phyloP scores from a whole-genome alignment of 2,888 invertebrate species.

The Alloplasta piceator region DNA sequence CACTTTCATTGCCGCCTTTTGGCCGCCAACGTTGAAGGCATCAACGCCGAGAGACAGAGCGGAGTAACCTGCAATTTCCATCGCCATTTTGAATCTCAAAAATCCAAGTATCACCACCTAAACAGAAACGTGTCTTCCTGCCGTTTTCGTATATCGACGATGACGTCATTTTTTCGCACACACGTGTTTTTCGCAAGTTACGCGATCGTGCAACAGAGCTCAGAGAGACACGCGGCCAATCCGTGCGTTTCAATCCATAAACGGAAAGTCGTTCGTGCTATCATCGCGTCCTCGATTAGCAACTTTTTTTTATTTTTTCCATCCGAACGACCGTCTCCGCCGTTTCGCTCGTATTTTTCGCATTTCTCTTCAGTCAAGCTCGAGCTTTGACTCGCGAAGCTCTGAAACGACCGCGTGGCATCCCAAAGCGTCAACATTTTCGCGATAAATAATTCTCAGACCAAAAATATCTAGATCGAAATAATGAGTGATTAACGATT shows the following conservation, averaged over 20 bases:
- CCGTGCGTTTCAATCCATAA: slow-evolving; percentile 43
- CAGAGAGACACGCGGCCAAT: slow-evolving; percentile 21
- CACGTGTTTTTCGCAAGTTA: not conserved
- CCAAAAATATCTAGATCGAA: too few species aligned
- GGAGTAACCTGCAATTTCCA: not conserved
- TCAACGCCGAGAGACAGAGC: not conserved
- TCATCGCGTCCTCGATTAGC: slow-evolving; percentile 25
- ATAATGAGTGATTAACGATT: too few species aligned
- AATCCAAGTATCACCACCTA: slow-evolving; percentile 1
- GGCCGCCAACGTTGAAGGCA: not conserved
- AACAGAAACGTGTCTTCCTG: slow-evolving; percentile 29
- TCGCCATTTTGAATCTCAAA: slow-evolving; percentile 18
- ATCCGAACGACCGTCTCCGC: not conserved
- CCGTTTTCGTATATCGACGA: not conserved
- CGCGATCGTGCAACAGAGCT: not conserved
- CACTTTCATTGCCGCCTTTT: slow-evolving; percentile 24
- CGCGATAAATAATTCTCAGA: too few species aligned
- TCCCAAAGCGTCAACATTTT: too few species aligned
- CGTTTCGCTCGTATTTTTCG: slow-evolving; percentile 33
- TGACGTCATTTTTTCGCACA: slow-evolving; percentile 1
- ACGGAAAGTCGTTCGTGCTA: slow-evolving; percentile 50
- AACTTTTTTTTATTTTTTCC: slow-evolving; percentile 24
- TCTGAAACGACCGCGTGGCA: too few species aligned
- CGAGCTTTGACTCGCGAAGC: slow-evolving; percentile 33
- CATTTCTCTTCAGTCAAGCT: slow-evolving; percentile 41